Base-by-base conservation (phyloP, 2,797 vertebrate genomes). In the Halcyon leucocephala region DNA sequence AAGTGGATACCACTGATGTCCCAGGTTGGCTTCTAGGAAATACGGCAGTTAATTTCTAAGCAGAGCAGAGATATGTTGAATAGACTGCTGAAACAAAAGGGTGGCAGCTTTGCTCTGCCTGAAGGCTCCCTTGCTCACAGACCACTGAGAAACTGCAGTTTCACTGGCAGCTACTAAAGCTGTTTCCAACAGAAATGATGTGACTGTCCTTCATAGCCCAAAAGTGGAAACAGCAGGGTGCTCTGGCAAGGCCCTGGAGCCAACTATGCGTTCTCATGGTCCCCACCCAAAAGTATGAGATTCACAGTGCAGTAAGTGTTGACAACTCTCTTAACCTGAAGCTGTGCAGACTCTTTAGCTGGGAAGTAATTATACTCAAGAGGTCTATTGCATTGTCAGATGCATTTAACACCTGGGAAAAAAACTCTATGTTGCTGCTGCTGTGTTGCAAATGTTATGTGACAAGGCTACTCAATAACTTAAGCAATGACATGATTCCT, bases 391-490 rank as follows among this genome's bases (percentile, higher is more conserved):
- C 25, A 16, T n/a, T 80, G 48, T 80, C 67, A 95, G 48, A 90
- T 85, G 52, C 29, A 89, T 79, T 90, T 86, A 90, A 73, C 60
- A 93, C 58, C 77, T 80, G 58, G 46, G 61, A 72, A 86, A 88
- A 74, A 74, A 79, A 14, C 0, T 1, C 39, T 0, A 0, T 67
- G 29, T 9, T 83, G 39, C 29, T 85, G 52, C 67, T 90, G 33
- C 62, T 74, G 35, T 61, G 42, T 14, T 94, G 62, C 82, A 88
- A 69, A 69, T 1, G 1, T 48, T 91, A 60, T n/a, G 44, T 73
- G 73, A 73, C 51, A 77, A 81, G 61, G 29, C 62, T 91, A 89
- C 35, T 19, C 42, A 62, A 86, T 73, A 70, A 77, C 48, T 93
- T 94, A 76, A 55, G 48, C 35, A 64, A n/a, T 73, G 52, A 91